Base-by-base conservation (phyloP, 1,140 invertebrate species). In the Mercenaria mercenaria region DNA sequence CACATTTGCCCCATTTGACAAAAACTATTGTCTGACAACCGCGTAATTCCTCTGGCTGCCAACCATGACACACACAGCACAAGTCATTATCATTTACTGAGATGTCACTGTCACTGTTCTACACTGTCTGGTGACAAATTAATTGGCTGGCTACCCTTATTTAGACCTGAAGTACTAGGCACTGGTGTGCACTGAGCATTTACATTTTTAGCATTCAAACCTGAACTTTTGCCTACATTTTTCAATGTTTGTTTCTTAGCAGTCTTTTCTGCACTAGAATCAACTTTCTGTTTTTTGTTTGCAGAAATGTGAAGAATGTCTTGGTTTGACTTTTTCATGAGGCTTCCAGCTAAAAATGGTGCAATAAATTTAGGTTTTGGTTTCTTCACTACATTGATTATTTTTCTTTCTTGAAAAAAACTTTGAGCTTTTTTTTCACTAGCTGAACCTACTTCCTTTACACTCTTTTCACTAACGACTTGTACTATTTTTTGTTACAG, bases 11-110 rank as follows among this genome's bases (percentile, higher is more conserved):
- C 79, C 79, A 81, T 34, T 59, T 81, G 37, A 81, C 79, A 81
- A 81, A 81, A 34, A 34, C 0, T 18, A 81, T 32, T 39, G 29
- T 43, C 8, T 39, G 4, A 69, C 64, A 32, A 8, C 64, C 64
- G 15, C n/a, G 23, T 50, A 61, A 26, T 26, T 39, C 11, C 13
- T 41, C 39, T 15, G n/a, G n/a, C n/a, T n/a, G n/a, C n/a, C n/a
- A n/a, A n/a, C n/a, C n/a, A n/a, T n/a, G n/a, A n/a, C n/a, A 91
- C 15, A 74, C 76, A 67, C 76, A 79, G 23, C 52, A 88, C 20
- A 61, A 23, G 37, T 84, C 50, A 26, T 80, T 29, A 3, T 80
- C 77, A 52, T 8, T 6, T 29, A 80, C 34, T 20, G 15, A n/a
- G n/a, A 23, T 32, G 10, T 47, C 81, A 81, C 79, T 87, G 15